phyloP scores from a whole-genome alignment of 92 coral and sea anemone genomes.

The Pocillopora grandis region DNA sequence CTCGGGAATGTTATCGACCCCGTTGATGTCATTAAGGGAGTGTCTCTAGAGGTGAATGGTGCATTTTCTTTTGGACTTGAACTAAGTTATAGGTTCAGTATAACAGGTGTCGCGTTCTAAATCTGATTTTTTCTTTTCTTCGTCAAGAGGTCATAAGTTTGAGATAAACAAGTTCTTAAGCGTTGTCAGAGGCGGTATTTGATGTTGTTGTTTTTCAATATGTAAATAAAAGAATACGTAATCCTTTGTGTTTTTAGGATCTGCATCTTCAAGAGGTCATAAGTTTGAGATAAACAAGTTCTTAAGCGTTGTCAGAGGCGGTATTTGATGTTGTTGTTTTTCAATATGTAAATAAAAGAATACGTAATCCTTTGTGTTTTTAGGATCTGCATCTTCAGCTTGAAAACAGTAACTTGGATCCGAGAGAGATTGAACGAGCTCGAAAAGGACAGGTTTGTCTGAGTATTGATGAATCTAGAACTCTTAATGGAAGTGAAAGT shows the following conservation, averaged over 20 bases:
- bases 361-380: background rate
- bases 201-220: no score
- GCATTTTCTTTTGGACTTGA: no score
- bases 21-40: slow-evolving; percentile 93
- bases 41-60: slow-evolving; percentile 79
- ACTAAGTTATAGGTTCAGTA: no score
- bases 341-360: no score
- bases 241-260: slow-evolving; percentile 51
- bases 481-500: background rate
- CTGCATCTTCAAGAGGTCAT: slow-evolving; percentile 69
- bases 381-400: slow-evolving; percentile 81
- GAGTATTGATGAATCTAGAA: background rate
- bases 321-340: no score
- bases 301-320: background rate
- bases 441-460: slow-evolving; percentile 87
- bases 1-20: slow-evolving; percentile 99
- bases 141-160: no score
- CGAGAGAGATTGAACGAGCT: slow-evolving; percentile 81
- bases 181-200: background rate
- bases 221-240: background rate
- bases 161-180: background rate
- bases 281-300: background rate
- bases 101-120: no score
- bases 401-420: slow-evolving; percentile 91
- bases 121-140: no score